Conservation (phyloP, 2,888 invertebrate species). For the Tinea pellionella region DNA sequence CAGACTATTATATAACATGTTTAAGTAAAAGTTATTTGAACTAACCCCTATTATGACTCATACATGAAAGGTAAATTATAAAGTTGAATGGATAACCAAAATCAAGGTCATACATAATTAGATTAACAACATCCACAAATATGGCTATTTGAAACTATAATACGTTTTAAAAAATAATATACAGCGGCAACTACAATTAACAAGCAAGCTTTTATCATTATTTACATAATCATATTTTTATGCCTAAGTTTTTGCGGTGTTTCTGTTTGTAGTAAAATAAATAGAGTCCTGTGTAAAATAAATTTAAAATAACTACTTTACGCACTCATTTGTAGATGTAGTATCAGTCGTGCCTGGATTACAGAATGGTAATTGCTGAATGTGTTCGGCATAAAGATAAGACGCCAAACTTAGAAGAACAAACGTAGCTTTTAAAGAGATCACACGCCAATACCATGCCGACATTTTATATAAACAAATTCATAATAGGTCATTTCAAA, state of each 20-base stretch:
- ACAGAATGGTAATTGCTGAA: conserved; percentile 55
- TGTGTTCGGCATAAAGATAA: conserved; percentile 49
- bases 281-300: too few species aligned
- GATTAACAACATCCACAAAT: conserved; percentile 16
- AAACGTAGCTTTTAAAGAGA: conserved; percentile 46
- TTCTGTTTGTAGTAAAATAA: too few species aligned
- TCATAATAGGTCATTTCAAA: conserved; percentile 3
- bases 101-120: conserved; percentile 23
- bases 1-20: not conserved
- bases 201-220: too few species aligned
- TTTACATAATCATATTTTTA: too few species aligned
- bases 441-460: conserved; percentile 57
- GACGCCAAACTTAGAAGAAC: conserved; percentile 43
- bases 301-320: conserved; percentile 16
- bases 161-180: not conserved
- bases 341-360: conserved; percentile 45
- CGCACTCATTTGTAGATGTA: conserved; percentile 43
- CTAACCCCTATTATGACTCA: not conserved
- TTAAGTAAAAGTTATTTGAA: not conserved
- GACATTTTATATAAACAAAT: conserved; percentile 35
- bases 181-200: too few species aligned
- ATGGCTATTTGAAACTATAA: not conserved
- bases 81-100: not conserved
- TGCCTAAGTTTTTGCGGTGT: too few species aligned
- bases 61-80: not conserved